Conservation (phyloP, 2,888 invertebrate species). For the Mayetiola destructor region DNA sequence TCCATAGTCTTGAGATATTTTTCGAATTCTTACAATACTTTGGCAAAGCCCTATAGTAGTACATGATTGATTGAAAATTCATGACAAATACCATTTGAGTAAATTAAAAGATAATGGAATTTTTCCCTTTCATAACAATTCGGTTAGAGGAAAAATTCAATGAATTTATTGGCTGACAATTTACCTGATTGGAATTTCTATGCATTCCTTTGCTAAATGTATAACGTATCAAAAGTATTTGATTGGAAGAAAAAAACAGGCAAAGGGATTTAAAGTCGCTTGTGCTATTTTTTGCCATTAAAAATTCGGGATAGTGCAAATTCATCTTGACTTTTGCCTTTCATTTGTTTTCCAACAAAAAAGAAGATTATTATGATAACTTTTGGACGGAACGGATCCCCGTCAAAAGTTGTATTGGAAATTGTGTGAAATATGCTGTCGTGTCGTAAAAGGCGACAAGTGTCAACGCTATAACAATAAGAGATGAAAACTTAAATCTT, state of each 20-base stretch:
- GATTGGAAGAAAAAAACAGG: not conserved
- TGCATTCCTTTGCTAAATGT: not conserved
- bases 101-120: no score
- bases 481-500: slow-evolving; percentile 9
- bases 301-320: no score
- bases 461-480: slow-evolving; percentile 11
- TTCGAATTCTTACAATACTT: no score
- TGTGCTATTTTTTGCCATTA: not conserved
- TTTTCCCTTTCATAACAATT: not conserved
- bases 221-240: not conserved
- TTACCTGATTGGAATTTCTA: not conserved
- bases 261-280: not conserved
- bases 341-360: no score
- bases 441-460: slow-evolving; percentile 12
- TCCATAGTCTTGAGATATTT: no score
- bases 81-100: no score
- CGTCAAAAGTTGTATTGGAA: not conserved
- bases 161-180: not conserved
- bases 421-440: slow-evolving; percentile 10
- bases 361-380: slow-evolving; percentile 6
- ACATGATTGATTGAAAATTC: no score
- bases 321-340: no score
- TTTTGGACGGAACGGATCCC: not conserved
- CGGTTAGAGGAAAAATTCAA: not conserved
- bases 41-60: no score